These are phyloP conservation scores for Oedothorax gibbosus DNA, from an alignment of 1,140 invertebrate genomes.

Conservation along the genomic window DNA sequence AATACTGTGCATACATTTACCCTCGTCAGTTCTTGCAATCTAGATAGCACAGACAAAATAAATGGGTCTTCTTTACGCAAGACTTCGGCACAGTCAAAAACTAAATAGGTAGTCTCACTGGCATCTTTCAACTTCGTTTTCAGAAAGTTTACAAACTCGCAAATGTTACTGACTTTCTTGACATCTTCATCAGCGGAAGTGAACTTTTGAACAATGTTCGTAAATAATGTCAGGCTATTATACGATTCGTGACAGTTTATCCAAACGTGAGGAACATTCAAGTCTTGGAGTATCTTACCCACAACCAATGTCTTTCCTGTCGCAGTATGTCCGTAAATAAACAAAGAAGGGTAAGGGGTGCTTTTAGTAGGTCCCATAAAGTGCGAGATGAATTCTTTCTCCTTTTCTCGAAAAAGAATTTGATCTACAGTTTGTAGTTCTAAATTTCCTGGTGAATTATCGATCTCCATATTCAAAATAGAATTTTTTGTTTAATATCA, in stretches of 20 bases:
- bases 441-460: no score
- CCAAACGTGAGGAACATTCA: slow-evolving; percentile 75
- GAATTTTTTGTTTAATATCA: no score
- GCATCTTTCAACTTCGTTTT: neutral
- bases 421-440: no score
- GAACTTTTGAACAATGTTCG: slow-evolving; percentile 76
- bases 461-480: no score
- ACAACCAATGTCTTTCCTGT: slow-evolving; percentile 83
- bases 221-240: slow-evolving; percentile 79
- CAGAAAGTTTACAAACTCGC: slow-evolving; percentile 69
- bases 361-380: neutral
- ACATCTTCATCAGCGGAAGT: neutral
- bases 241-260: slow-evolving; percentile 88
- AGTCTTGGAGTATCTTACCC: slow-evolving; percentile 72
- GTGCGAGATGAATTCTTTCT: slow-evolving; percentile 11
- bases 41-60: neutral
- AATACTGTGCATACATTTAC: slow-evolving; percentile 81
- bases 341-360: slow-evolving; percentile 66
- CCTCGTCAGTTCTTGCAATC: slow-evolving; percentile 64
- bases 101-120: slow-evolving; percentile 27
- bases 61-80: slow-evolving; percentile 21
- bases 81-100: slow-evolving; percentile 48
- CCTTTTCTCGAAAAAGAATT: slow-evolving; percentile 30
- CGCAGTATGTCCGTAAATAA: slow-evolving; percentile 81
- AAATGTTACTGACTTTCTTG: slow-evolving; percentile 11